Evolutionary conservation across 2,797 vertebrate genomes (phyloP), one percentile per base, ranked within the genome.

Genomic region (Atherinosoma microstoma): DNA sequence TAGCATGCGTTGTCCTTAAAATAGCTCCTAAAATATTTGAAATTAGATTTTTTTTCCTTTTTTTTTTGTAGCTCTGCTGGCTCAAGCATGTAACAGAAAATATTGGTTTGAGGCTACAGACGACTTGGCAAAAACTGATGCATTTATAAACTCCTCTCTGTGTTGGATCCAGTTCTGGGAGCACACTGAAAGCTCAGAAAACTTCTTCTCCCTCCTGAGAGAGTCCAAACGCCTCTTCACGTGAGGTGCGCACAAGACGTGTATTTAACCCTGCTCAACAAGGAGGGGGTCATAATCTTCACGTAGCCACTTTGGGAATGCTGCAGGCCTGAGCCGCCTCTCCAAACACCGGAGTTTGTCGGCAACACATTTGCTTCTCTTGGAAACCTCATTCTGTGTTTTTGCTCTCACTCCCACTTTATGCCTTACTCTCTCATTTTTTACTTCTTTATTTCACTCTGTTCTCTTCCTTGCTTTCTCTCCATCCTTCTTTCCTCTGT

Each of bases 81-180:
- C 83, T 80, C 59, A 9, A 20, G 61, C 69, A 56, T 76, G 60
- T 40, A 49, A 76, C 56, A 72, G 64, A 76, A 75, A 70, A 70
- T 64, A 64, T 71, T 91, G 76, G 67, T 87, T 82, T 77, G 66
- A 80, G 82, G 76, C 80, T 84, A 76, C 79, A 75, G 83, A 65
- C 49, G 24, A 78, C 70, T 88, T 91, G 88, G 84, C 84, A 82
- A 81, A 87, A 84, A 83, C 76, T 74, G 82, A 58, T 64, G 67
- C 54, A n/a, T 84, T 84, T 76, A 77, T 73, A 72, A 66, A 0
- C 74, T 70, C 47, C 56, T 70, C 35, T 62, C 38, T 66, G 8
- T 15, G 51, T 56, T 80, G 68, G 78, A 70, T 85, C 74, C 80
- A 85, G 76, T 61, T 82, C 73, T 73, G 58, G 72, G 58, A 88